Conservation (phyloP, 2,113 vertebrate genomes). For the Herpetotheres cachinnans region DNA sequence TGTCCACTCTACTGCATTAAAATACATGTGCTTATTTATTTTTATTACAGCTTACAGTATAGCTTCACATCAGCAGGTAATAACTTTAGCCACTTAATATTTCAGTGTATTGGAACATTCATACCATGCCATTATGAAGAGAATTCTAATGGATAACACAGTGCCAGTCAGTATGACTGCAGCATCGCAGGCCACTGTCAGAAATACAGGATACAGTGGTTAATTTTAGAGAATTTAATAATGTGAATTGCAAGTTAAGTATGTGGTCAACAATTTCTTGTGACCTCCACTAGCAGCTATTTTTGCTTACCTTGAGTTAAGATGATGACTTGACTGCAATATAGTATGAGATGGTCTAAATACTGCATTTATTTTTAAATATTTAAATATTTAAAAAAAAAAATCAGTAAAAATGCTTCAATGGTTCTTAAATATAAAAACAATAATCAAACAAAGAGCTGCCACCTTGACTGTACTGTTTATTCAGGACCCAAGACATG, state of each 20-base stretch:
- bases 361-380: neutral
- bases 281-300: neutral
- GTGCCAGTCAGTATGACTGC: neutral
- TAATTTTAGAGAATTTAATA: slow-evolving; percentile 7
- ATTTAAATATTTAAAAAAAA: neutral
- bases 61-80: neutral
- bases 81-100: neutral
- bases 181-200: neutral
- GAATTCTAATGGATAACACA: neutral
- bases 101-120: neutral
- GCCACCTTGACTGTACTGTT: neutral
- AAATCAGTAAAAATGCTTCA: neutral
- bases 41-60: neutral
- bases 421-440: neutral
- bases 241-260: neutral
- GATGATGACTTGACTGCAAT: neutral
- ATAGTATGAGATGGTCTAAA: neutral
- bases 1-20: neutral
- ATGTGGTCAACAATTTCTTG: neutral
- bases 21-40: neutral
- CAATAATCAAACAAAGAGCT: neutral
- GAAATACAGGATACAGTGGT: neutral
- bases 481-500: neutral
- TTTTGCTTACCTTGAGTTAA: neutral
- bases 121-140: neutral